Conservation (phyloP, 2,113 vertebrate species). For the Rana temporaria region DNA sequence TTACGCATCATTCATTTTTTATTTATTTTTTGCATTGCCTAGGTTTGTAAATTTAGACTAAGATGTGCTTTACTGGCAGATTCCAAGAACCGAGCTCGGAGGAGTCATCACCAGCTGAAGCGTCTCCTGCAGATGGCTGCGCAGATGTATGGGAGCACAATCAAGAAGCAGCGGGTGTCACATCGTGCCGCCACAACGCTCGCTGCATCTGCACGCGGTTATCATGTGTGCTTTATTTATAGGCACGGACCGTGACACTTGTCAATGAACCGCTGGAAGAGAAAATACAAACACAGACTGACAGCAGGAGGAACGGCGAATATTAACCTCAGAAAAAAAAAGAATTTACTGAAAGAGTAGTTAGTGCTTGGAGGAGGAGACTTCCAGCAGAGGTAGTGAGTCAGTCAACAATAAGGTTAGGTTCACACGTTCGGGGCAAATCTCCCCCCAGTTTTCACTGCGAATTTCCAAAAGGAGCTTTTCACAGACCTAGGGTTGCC, state of each 20-base stretch:
- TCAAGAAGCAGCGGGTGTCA: slow-evolving; percentile 22
- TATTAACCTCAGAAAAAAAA: too few relatives aligned
- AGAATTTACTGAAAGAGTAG: too few relatives aligned
- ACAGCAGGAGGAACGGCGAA: background rate
- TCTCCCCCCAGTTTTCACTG: too few relatives aligned
- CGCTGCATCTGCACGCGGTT: slow-evolving; percentile 7
- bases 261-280: background rate
- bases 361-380: too few relatives aligned
- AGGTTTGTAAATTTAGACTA: background rate
- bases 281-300: background rate
- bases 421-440: too few relatives aligned
- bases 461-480: too few relatives aligned
- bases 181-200: slow-evolving; percentile 15
- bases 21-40: too few relatives aligned
- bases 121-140: slow-evolving; percentile 21
- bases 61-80: background rate
- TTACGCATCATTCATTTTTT: too few relatives aligned
- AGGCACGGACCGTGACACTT: background rate
- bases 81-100: background rate
- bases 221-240: background rate
- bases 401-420: too few relatives aligned
- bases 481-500: too few relatives aligned
- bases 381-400: too few relatives aligned
- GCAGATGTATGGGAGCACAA: slow-evolving; percentile 6
- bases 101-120: too few relatives aligned